Percentiles rank a stretch among this genome's conserved stretches.
Evolutionary conservation across 2,888 invertebrate species (phyloP).

Genomic region (Machimus rusticus): DNA sequence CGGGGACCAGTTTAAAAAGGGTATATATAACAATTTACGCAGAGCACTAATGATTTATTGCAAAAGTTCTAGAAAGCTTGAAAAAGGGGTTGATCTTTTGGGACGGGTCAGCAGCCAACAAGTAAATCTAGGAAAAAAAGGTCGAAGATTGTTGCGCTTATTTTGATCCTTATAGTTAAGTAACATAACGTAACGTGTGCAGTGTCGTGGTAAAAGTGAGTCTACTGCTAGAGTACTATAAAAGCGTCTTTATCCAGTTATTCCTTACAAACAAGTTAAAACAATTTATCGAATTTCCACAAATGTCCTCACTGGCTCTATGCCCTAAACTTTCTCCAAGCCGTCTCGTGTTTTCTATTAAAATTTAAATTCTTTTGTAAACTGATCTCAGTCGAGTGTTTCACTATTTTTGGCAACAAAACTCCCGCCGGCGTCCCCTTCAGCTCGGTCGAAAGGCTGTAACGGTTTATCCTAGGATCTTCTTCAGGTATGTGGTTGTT

Average conservation of each 20-base stretch:
- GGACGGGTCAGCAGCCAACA: not conserved
- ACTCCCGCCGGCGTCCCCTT: not conserved
- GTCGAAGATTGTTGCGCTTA: constrained; percentile 8
- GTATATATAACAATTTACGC: not conserved
- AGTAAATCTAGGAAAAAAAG: not conserved
- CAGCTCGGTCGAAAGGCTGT: not conserved
- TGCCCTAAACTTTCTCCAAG: not conserved
- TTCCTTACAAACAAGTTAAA: constrained; percentile 25
- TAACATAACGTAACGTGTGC: constrained; percentile 10
- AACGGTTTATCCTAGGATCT: constrained; percentile 60
- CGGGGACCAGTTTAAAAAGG: not conserved
- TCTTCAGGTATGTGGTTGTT: constrained; percentile 62
- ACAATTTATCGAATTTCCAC: not conserved
- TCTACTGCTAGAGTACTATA: constrained; percentile 35
- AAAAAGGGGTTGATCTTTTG: not conserved
- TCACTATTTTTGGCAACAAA: constrained; percentile 37
- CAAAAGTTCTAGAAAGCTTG: not conserved
- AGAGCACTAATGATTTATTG: not conserved
- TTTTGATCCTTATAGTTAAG: not conserved
- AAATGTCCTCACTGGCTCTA: not conserved
- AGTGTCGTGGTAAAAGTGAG: constrained; percentile 9
- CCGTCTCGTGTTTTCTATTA: not conserved
- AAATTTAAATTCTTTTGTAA: constrained; percentile 25
- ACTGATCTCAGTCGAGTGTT: constrained; percentile 36
- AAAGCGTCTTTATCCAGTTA: constrained; percentile 20